Evolutionary conservation across 1,140 invertebrate genomes (phyloP), one percentile per base, ranked within the genome.

Genomic region (Heliconius hewitsoni): DNA sequence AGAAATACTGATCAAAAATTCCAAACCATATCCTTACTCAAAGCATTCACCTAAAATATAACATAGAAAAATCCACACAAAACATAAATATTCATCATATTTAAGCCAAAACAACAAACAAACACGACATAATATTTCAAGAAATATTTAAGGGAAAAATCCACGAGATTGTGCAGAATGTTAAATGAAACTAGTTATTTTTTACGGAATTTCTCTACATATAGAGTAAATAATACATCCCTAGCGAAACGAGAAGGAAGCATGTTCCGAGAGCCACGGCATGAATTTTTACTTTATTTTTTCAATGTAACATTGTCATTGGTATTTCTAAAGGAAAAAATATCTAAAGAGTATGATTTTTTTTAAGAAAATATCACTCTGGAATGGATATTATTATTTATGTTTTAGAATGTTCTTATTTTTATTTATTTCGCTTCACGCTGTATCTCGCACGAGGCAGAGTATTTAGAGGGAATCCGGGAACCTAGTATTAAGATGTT

Each of bases 211-310:
- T 66, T 30, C n/a, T 66, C 13, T 13, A 66, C 60, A 66, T 66
- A 30, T 30, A 66, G 27, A 27, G 60, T 66, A 66, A 66, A 66
- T 66, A 66, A 66, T 66, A 30, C 27, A 66, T 66, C 60, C 60
- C 57, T n/a, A 11, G 57, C 57, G 57, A 60, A 60, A 60, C n/a
- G 9, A 66, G 60, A 30, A 66, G 60, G 60, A 66, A 66, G 27
- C 60, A 66, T 30, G 60, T 27, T 66, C 60, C 60, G 60, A 66
- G 60, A 66, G 60, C 60, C 60, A 30, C 60, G 60, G 60, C 60
- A 66, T 66, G 27, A 66, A 66, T 66, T 66, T 66, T 66, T 66
- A 66, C 60, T 66, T 66, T 30, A 66, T 66, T 66, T 66, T 66
- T 60, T 52, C 60, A 66, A 66, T 66, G 60, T 66, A 27, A 66